Evolutionary conservation across 2,888 invertebrate species (phyloP), one percentile per base, ranked within the genome.

Genomic region (Neocrepidodera transversa): DNA sequence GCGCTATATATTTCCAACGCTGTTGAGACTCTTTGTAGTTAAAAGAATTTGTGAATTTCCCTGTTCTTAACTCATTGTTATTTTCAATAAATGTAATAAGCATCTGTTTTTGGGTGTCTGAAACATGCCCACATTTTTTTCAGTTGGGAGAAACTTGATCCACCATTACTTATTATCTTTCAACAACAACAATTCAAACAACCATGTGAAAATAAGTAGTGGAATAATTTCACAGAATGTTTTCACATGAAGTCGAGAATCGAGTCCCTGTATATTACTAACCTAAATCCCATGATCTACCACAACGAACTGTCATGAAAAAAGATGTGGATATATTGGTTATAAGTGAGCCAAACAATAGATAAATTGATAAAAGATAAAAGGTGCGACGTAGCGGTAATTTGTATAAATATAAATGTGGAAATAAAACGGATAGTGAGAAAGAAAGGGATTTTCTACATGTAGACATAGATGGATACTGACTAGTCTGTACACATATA

Each of bases 201-300:
- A 42, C n/a, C 42, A 42, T 42, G 42, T 42, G 20, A 42, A 42
- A 42, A 42, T 42, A 42, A 18, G 42, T 18, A 42, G n/a, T n/a
- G n/a, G n/a, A n/a, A n/a, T n/a, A n/a, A n/a, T n/a, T n/a, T n/a
- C n/a, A n/a, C n/a, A n/a, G n/a, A n/a, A n/a, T n/a, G n/a, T n/a
- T n/a, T n/a, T n/a, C n/a, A n/a, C n/a, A n/a, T n/a, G n/a, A n/a
- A n/a, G n/a, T n/a, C n/a, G n/a, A n/a, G n/a, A n/a, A n/a, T n/a
- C n/a, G n/a, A n/a, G n/a, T n/a, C n/a, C n/a, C n/a, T n/a, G n/a
- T n/a, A n/a, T n/a, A n/a, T n/a, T n/a, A n/a, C n/a, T n/a, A n/a
- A n/a, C n/a, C n/a, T n/a, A n/a, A n/a, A n/a, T n/a, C n/a, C 1
- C 58, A 56, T n/a, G 64, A 64, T 23, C 1, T 64, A 11, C 20